phyloP scores from a whole-genome alignment of 2,888 invertebrate species.

The Cosmia pyralina region DNA sequence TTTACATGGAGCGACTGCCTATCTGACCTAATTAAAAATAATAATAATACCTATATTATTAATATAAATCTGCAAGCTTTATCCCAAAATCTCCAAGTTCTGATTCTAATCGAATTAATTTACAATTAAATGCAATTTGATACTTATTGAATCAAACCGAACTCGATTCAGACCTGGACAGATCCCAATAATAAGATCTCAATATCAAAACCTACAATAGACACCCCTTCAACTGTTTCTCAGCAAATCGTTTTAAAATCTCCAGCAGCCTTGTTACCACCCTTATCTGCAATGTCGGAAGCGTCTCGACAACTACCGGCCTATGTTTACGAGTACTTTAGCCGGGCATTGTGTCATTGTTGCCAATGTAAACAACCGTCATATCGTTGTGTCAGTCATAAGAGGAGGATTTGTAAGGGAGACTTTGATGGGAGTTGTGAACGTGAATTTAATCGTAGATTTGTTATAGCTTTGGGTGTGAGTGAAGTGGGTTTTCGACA shows the following conservation, averaged over 20 bases:
- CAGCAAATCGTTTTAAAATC: conserved; percentile 20
- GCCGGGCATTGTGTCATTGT: conserved; percentile 54
- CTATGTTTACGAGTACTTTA: conserved; percentile 58
- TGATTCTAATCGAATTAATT: background rate
- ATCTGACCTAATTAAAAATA: no score
- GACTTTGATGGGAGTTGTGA: conserved; percentile 15
- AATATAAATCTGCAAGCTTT: background rate
- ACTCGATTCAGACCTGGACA: background rate
- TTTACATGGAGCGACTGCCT: no score
- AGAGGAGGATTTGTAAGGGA: background rate
- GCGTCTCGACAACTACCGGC: conserved; percentile 25
- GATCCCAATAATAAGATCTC: background rate
- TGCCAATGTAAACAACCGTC: conserved; percentile 39
- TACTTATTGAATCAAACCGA: background rate
- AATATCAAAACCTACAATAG: background rate
- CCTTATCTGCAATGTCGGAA: conserved; percentile 52
- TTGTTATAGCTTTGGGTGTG: background rate
- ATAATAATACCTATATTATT: no score
- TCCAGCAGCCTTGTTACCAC: conserved; percentile 7
- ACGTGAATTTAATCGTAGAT: conserved; percentile 20
- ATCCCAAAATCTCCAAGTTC: background rate
- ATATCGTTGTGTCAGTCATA: conserved; percentile 9
- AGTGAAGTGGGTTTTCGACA: background rate
- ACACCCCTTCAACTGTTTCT: background rate
- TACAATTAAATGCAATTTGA: background rate